These are phyloP conservation scores for Acanthaster planci DNA, from an alignment of 35 echinoderm and acorn worm species.

Conservation along the genomic window DNA sequence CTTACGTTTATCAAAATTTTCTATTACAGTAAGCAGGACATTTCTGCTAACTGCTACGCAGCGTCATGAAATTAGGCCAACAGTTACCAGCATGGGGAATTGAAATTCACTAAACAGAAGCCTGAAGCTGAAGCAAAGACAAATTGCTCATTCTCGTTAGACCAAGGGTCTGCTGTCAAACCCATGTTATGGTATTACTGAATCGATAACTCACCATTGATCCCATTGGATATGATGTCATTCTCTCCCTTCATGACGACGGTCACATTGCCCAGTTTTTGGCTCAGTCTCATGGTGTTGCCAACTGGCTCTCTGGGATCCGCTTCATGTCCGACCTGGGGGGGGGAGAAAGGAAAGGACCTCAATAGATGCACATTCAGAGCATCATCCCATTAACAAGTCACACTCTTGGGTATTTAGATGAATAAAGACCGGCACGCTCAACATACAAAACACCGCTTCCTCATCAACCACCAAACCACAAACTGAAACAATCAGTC, in stretches of 20 bases:
- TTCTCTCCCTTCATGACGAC: slow-evolving; percentile 82
- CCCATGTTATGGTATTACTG: neutral
- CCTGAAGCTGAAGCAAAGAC: neutral
- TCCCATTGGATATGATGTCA: slow-evolving; percentile 93
- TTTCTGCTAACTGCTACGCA: no score
- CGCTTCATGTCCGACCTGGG: slow-evolving; percentile 63
- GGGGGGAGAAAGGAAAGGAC: no score
- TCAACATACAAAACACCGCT: no score
- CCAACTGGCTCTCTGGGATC: slow-evolving; percentile 16
- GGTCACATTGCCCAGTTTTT: slow-evolving; percentile 86
- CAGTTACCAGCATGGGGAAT: neutral
- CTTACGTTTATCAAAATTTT: no score
- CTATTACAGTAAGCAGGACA: no score
- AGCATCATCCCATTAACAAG: no score
- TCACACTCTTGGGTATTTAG: no score
- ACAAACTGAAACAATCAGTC: no score
- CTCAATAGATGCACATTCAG: no score
- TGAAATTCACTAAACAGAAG: neutral
- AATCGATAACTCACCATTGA: slow-evolving; percentile 62
- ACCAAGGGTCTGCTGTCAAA: neutral
- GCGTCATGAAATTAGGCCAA: neutral
- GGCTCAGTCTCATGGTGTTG: slow-evolving; percentile 56
- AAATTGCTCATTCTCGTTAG: neutral
- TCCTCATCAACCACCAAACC: no score
- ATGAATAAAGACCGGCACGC: no score